Evolutionary conservation across 2,113 vertebrate genomes (phyloP).

Genomic region (Trochalopteron elliotii): DNA sequence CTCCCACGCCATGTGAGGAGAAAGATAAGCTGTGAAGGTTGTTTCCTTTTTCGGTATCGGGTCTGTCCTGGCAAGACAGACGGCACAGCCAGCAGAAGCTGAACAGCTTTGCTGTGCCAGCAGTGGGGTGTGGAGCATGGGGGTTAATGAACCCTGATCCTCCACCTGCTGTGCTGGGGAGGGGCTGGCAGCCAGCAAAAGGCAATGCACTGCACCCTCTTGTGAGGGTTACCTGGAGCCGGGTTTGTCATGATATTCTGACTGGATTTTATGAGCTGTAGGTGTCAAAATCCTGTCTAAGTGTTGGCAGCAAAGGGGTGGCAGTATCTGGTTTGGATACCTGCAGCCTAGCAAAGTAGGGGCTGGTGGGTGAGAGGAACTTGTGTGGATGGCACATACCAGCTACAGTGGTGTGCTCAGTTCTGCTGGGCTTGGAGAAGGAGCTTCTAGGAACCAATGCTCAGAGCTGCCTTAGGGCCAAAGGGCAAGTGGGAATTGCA

Average conservation of each 20-base stretch:
- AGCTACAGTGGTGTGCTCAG: accelerated
- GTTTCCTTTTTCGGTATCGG: background rate
- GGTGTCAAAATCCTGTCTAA: background rate
- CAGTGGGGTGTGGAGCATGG: background rate
- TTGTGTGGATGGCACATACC: accelerated
- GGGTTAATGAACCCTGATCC: background rate
- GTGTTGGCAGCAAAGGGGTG: background rate
- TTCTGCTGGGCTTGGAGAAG: background rate
- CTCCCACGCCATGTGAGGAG: background rate
- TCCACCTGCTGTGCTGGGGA: background rate
- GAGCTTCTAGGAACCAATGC: background rate
- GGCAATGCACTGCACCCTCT: background rate
- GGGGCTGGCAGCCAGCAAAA: background rate
- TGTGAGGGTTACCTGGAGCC: background rate
- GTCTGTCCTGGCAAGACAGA: background rate
- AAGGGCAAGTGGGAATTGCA: background rate
- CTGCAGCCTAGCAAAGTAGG: background rate
- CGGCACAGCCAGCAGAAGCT: background rate
- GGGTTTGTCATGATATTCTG: background rate
- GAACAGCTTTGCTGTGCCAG: background rate
- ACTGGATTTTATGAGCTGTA: background rate
- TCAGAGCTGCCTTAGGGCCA: background rate
- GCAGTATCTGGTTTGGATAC: background rate
- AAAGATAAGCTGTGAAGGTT: background rate
- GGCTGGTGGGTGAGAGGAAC: background rate